Conservation (phyloP, 2,113 vertebrate species). For the Dipodomys spectabilis region DNA sequence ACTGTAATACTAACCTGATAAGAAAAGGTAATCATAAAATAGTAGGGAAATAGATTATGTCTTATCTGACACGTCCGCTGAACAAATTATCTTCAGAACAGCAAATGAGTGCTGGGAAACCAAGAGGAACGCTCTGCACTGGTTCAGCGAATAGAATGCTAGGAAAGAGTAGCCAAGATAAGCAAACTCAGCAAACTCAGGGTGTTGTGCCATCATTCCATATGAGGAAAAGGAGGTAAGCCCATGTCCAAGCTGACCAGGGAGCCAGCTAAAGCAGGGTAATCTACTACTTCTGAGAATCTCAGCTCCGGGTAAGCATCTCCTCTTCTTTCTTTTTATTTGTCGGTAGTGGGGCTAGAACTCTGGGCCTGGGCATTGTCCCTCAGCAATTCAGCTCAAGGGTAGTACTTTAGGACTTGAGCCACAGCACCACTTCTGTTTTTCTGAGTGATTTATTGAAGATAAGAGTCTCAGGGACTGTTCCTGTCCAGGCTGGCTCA, state of each 20-base stretch:
- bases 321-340: too few relatives aligned
- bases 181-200: neutral
- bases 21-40: slow-evolving; percentile 1
- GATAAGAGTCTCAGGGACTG: too few relatives aligned
- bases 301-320: too few relatives aligned
- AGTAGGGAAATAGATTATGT: neutral
- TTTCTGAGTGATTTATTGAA: too few relatives aligned
- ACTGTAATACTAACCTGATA: neutral
- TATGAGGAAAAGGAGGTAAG: neutral
- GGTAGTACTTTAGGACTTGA: too few relatives aligned
- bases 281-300: neutral
- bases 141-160: neutral
- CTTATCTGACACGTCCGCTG: neutral
- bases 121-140: neutral
- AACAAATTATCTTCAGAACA: neutral
- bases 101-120: neutral
- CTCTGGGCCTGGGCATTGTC: too few relatives aligned
- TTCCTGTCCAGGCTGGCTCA: too few relatives aligned
- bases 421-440: too few relatives aligned
- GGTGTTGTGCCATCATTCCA: neutral
- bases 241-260: neutral
- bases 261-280: neutral
- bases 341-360: too few relatives aligned
- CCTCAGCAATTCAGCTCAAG: too few relatives aligned
- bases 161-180: neutral